Evolutionary conservation across 2,797 vertebrate genomes (phyloP).

Genomic region (Anableps anableps): DNA sequence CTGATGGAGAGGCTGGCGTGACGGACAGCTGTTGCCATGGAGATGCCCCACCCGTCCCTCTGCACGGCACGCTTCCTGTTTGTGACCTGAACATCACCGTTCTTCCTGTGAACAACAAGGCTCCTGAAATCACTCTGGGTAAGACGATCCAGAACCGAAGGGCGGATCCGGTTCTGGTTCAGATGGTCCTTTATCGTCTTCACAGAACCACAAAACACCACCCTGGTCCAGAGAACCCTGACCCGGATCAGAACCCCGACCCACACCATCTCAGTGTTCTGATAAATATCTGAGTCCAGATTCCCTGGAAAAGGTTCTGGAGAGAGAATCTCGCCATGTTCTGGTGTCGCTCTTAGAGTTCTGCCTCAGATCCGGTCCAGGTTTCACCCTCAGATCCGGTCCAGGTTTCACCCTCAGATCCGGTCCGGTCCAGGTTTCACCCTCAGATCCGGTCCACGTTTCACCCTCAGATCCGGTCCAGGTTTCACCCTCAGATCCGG

Average conservation of each 20-base stretch:
- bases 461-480: no score
- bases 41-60: slow-evolving; percentile 67
- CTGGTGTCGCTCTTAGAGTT: background rate
- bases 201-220: no score
- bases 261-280: no score
- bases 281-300: background rate
- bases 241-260: background rate
- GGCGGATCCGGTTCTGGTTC: background rate
- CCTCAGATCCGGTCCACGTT: no score
- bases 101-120: slow-evolving; percentile 77
- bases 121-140: slow-evolving; percentile 66
- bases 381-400: no score
- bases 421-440: no score
- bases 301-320: background rate
- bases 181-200: no score
- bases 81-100: slow-evolving; percentile 81
- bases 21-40: slow-evolving; percentile 73
- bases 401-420: no score
- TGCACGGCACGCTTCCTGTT: slow-evolving; percentile 77
- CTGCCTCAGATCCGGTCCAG: no score
- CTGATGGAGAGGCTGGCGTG: slow-evolving; percentile 71
- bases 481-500: no score
- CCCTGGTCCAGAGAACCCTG: background rate
- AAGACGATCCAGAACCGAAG: slow-evolving; percentile 11
- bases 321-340: background rate